Conservation (phyloP, 2,797 vertebrate genomes). For the Ciconia nigra region DNA sequence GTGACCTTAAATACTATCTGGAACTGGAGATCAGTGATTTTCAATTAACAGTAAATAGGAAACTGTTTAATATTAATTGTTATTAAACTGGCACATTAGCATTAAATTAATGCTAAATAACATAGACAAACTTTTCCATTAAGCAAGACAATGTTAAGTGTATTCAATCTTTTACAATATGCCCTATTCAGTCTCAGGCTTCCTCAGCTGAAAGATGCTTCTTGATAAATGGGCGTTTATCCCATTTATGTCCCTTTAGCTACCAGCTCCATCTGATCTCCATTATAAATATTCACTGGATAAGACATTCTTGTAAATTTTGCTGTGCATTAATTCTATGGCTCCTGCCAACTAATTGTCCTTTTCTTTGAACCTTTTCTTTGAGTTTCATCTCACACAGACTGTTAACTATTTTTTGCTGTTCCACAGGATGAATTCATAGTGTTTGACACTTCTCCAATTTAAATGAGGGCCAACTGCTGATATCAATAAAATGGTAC, state of each 20-base stretch:
- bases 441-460: background rate
- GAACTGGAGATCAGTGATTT: constrained; percentile 49
- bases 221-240: background rate
- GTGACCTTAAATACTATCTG: constrained; percentile 7
- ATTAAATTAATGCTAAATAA: background rate
- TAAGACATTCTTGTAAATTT: background rate
- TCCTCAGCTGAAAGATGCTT: background rate
- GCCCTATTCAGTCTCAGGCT: background rate
- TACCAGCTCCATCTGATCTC: background rate
- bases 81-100: background rate
- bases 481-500: background rate
- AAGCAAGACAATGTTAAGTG: constrained; percentile 2
- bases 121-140: constrained; percentile 14
- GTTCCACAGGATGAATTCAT: background rate
- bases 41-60: constrained; percentile 58
- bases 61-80: constrained; percentile 42
- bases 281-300: background rate
- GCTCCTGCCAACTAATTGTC: background rate
- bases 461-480: background rate
- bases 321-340: background rate
- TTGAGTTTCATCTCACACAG: background rate
- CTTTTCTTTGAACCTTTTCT: background rate
- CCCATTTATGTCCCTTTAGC: background rate
- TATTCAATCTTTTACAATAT: background rate
- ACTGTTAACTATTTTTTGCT: background rate